Percentiles rank a stretch among this genome's conserved stretches.
Conservation (phyloP, 2,797 vertebrate genomes). For the Paedocypris micromegethes region DNA sequence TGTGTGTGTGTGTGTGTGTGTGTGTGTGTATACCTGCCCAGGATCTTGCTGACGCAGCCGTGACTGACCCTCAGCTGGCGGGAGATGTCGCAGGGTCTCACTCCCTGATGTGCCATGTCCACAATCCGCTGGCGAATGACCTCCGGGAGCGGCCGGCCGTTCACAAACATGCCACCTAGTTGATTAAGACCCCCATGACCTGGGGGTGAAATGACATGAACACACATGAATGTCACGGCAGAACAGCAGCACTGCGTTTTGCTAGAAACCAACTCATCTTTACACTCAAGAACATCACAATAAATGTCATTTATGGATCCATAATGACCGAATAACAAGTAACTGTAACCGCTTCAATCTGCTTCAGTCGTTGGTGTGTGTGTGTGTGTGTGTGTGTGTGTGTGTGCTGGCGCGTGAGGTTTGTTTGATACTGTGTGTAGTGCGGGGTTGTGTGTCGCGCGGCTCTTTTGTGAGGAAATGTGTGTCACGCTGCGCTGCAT, state of each 20-base stretch:
- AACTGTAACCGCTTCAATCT: too few relatives aligned
- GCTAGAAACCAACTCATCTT: too few relatives aligned
- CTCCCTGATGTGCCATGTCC: slow-evolving; percentile 87
- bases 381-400: too few relatives aligned
- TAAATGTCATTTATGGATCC: too few relatives aligned
- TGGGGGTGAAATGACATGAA: slow-evolving; percentile 73
- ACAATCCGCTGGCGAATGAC: slow-evolving; percentile 89
- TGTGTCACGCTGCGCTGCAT: slow-evolving; percentile 47
- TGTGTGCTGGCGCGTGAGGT: too few relatives aligned
- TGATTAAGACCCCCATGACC: slow-evolving; percentile 91
- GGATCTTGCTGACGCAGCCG: slow-evolving; percentile 90
- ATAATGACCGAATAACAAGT: too few relatives aligned
- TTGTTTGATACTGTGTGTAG: neutral
- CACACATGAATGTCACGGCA: slow-evolving; percentile 69
- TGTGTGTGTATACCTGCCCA: slow-evolving; percentile 73
- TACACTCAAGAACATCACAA: too few relatives aligned
- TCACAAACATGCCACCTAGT: slow-evolving; percentile 90
- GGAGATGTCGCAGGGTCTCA: slow-evolving; percentile 87
- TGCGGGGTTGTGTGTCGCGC: neutral
- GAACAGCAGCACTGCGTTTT: slow-evolving; percentile 3
- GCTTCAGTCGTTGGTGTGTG: too few relatives aligned
- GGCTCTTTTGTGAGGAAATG: neutral
- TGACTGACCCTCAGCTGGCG: slow-evolving; percentile 86
- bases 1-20: neutral
- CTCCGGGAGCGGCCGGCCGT: slow-evolving; percentile 85